Conservation (phyloP, 2,797 vertebrate species). For the Lepilemur ruficaudatus region DNA sequence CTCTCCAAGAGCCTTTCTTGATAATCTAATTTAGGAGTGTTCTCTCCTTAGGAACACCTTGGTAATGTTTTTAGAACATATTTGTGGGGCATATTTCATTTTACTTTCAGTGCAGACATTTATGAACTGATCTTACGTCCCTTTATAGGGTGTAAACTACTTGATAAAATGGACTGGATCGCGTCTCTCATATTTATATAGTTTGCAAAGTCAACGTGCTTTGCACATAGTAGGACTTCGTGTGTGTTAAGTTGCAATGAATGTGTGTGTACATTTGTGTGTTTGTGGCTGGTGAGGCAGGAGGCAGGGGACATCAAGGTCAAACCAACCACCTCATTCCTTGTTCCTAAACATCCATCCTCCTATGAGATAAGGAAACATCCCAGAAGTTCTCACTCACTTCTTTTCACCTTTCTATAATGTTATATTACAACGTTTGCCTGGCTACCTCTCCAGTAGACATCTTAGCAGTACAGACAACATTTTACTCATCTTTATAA, state of each 20-base stretch:
- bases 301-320: background rate
- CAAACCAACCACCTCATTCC: background rate
- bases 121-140: background rate
- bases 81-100: background rate
- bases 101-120: background rate
- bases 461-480: background rate
- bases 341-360: background rate
- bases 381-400: background rate
- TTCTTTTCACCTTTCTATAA: background rate
- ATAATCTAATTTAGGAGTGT: background rate
- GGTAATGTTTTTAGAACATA: background rate
- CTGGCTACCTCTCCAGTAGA: background rate
- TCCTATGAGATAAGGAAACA: background rate
- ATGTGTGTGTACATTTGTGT: background rate
- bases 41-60: background rate
- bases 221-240: background rate
- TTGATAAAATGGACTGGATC: background rate
- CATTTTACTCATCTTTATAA: conserved; percentile 3
- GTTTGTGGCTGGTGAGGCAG: background rate
- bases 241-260: background rate
- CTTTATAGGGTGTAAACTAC: background rate
- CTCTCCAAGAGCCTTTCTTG: background rate
- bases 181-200: background rate
- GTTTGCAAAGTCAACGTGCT: background rate
- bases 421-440: background rate